Percentiles rank a stretch among this genome's conserved stretches.
Conservation (phyloP, 2,113 vertebrate genomes). For the Kryptolebias marmoratus region DNA sequence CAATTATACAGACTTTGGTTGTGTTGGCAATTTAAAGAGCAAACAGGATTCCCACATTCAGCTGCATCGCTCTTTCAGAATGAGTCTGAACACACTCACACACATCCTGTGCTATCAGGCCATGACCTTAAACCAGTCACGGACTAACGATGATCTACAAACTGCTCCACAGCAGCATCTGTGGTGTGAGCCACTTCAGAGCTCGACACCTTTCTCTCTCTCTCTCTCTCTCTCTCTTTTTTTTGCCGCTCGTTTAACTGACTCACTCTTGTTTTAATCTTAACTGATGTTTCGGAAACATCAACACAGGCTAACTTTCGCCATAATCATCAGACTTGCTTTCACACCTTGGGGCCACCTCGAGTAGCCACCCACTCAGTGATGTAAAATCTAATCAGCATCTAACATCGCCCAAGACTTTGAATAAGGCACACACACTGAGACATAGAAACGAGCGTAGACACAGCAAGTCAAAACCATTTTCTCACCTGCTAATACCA, state of each 20-base stretch:
- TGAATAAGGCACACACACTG: not conserved
- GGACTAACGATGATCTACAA: conserved; percentile 46
- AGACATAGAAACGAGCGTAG: not conserved
- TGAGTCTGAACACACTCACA: not conserved
- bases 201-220: conserved; percentile 45
- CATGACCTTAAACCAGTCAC: conserved; percentile 39
- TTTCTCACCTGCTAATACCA: conserved; percentile 78
- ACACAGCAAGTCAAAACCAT: conserved; percentile 29
- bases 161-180: conserved; percentile 30
- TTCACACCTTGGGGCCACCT: conserved; percentile 54
- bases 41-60: not conserved
- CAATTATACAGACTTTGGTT: too few relatives aligned
- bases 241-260: conserved; percentile 22
- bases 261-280: conserved; percentile 53
- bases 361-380: conserved; percentile 50
- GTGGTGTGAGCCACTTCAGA: conserved; percentile 50
- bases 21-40: not conserved
- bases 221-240: too few relatives aligned
- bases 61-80: not conserved
- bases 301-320: conserved; percentile 41
- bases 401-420: conserved; percentile 3
- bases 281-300: conserved; percentile 63
- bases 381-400: conserved; percentile 47
- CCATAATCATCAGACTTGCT: conserved; percentile 69
- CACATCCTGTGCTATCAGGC: conserved; percentile 37